Conservation (phyloP, 2,888 invertebrate species). For the Catocala fraxini region DNA sequence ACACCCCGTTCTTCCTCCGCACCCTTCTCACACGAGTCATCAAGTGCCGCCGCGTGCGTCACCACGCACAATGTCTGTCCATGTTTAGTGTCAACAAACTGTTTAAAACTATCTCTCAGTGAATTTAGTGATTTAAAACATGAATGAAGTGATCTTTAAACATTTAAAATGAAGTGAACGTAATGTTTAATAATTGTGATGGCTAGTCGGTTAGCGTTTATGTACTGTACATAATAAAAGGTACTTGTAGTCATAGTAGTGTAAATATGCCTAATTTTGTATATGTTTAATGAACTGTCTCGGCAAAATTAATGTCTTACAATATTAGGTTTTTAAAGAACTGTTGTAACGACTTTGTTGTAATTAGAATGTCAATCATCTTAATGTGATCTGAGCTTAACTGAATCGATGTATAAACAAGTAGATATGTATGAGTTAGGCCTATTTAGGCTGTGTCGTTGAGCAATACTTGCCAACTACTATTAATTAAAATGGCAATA, state of each 20-base stretch:
- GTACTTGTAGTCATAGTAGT: conserved; percentile 51
- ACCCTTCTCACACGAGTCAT: conserved; percentile 77
- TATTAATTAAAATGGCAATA: conserved; percentile 76
- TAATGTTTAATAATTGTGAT: conserved; percentile 72
- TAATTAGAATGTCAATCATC: conserved; percentile 47
- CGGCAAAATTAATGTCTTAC: conserved; percentile 32
- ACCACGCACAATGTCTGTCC: conserved; percentile 92
- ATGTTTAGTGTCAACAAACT: conserved; percentile 85
- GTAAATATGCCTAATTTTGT: conserved; percentile 60
- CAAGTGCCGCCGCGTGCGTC: conserved; percentile 87
- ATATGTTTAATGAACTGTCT: conserved; percentile 36
- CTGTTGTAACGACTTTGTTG: conserved; percentile 40
- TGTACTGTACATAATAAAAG: conserved; percentile 65
- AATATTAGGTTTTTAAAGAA: conserved; percentile 37
- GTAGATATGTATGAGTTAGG: conserved; percentile 61
- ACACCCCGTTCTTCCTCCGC: conserved; percentile 84
- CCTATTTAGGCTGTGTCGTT: conserved; percentile 78
- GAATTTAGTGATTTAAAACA: conserved; percentile 46
- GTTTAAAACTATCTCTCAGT: conserved; percentile 50
- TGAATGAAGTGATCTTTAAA: conserved; percentile 51
- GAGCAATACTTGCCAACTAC: conserved; percentile 76
- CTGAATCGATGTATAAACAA: conserved; percentile 50
- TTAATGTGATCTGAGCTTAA: conserved; percentile 52
- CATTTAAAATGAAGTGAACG: conserved; percentile 36
- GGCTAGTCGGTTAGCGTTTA: conserved; percentile 80